A percentile compares a stretch with the other conserved stretches of the same genome.
phyloP scores from a whole-genome alignment of 2,888 invertebrate species.

The Morpho helenor region DNA sequence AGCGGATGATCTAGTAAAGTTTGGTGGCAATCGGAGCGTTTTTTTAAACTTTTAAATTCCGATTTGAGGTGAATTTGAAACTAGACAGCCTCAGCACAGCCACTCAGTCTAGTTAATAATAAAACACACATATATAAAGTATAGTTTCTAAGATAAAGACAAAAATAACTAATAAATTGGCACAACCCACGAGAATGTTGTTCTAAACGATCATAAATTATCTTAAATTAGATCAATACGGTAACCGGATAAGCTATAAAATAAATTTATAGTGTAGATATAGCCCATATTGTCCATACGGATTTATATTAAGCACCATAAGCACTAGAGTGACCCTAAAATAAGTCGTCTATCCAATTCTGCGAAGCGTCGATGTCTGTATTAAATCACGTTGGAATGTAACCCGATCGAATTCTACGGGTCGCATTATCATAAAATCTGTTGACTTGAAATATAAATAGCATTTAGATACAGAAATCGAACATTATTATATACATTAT shows the following conservation, averaged over 20 bases:
- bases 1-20: too few species aligned
- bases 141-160: too few species aligned
- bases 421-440: slow-evolving; percentile 31
- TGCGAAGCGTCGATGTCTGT: slow-evolving; percentile 15
- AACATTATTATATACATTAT: neutral
- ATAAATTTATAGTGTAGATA: slow-evolving; percentile 6
- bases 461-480: neutral
- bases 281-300: slow-evolving; percentile 9
- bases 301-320: slow-evolving; percentile 9
- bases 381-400: slow-evolving; percentile 26
- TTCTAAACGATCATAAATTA: slow-evolving; percentile 3
- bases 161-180: too few species aligned
- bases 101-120: too few species aligned
- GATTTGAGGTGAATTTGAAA: too few species aligned
- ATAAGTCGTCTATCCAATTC: slow-evolving; percentile 13
- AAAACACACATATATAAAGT: too few species aligned
- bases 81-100: too few species aligned
- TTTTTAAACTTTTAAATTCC: too few species aligned
- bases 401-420: slow-evolving; percentile 26
- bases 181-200: neutral
- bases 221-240: slow-evolving; percentile 7
- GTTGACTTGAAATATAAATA: slow-evolving; percentile 19
- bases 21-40: too few species aligned
- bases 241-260: slow-evolving; percentile 1
- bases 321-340: slow-evolving; percentile 11